These are phyloP conservation scores for Thaleichthys pacificus DNA, from an alignment of 2,797 vertebrate genomes.

Conservation along the genomic window DNA sequence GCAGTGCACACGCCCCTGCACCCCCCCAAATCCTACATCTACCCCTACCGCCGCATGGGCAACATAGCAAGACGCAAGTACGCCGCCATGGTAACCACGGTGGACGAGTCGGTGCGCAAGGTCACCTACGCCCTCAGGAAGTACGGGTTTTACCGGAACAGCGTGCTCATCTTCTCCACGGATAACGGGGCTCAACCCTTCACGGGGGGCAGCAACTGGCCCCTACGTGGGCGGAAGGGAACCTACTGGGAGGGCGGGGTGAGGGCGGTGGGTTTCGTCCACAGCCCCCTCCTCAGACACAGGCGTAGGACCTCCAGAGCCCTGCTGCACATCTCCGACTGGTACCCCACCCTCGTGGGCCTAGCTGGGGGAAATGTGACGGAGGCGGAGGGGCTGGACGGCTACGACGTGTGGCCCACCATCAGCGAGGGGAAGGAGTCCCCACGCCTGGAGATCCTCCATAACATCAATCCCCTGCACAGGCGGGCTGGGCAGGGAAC, in stretches of 20 bases:
- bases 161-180: slow-evolving; percentile 89
- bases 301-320: slow-evolving; percentile 83
- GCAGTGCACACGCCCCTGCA: slow-evolving; percentile 93
- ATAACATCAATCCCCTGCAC: slow-evolving; percentile 95
- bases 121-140: slow-evolving; percentile 93
- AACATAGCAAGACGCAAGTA: slow-evolving; percentile 90
- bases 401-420: slow-evolving; percentile 87
- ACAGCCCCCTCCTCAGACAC: slow-evolving; percentile 88
- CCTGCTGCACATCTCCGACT: slow-evolving; percentile 93
- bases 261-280: slow-evolving; percentile 90
- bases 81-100: slow-evolving; percentile 92
- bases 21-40: slow-evolving; percentile 90
- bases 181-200: slow-evolving; percentile 96
- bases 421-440: slow-evolving; percentile 90
- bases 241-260: slow-evolving; percentile 97
- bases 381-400: slow-evolving; percentile 81
- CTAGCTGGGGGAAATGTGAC: slow-evolving; percentile 85
- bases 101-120: slow-evolving; percentile 93
- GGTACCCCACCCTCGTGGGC: slow-evolving; percentile 92
- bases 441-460: slow-evolving; percentile 88
- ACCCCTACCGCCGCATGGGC: slow-evolving; percentile 87
- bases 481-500: slow-evolving; percentile 19
- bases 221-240: slow-evolving; percentile 90
- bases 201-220: slow-evolving; percentile 97
- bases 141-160: slow-evolving; percentile 90